Percentiles rank a stretch among this genome's conserved stretches.
Conservation (phyloP, 2,113 vertebrate species). For the Dasyurus viverrinus region DNA sequence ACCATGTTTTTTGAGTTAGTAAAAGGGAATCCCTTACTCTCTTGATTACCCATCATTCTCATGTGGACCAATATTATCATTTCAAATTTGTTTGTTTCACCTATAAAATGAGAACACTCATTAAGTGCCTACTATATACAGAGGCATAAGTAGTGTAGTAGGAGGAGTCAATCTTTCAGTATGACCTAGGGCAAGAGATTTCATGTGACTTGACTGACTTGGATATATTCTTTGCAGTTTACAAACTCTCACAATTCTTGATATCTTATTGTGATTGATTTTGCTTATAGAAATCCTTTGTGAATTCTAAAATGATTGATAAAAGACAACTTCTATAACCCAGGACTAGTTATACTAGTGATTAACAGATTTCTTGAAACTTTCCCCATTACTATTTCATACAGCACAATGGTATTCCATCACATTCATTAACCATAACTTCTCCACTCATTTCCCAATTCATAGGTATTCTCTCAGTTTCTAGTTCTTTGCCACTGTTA, state of each 20-base stretch:
- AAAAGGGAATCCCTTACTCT: neutral
- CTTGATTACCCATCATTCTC: constrained; percentile 27
- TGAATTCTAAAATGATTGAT: too few species aligned
- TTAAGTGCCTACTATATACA: neutral
- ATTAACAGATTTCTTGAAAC: neutral
- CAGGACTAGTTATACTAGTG: neutral
- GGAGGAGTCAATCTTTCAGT: too few species aligned
- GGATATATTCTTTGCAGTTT: too few species aligned
- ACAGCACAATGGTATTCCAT: neutral
- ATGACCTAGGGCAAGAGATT: too few species aligned
- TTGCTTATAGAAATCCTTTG: too few species aligned
- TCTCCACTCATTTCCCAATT: neutral
- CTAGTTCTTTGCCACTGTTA: neutral
- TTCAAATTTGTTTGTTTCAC: neutral
- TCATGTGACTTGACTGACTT: too few species aligned
- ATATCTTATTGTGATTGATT: too few species aligned
- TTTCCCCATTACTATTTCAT: neutral
- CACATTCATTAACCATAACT: neutral
- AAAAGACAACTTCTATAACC: too few species aligned
- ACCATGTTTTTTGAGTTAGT: constrained; percentile 5
- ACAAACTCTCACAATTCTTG: too few species aligned
- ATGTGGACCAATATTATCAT: neutral
- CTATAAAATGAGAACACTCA: neutral
- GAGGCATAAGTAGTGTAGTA: neutral
- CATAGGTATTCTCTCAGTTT: neutral